Conservation (phyloP, 2,113 vertebrate genomes). For the Callorhinus ursinus region DNA sequence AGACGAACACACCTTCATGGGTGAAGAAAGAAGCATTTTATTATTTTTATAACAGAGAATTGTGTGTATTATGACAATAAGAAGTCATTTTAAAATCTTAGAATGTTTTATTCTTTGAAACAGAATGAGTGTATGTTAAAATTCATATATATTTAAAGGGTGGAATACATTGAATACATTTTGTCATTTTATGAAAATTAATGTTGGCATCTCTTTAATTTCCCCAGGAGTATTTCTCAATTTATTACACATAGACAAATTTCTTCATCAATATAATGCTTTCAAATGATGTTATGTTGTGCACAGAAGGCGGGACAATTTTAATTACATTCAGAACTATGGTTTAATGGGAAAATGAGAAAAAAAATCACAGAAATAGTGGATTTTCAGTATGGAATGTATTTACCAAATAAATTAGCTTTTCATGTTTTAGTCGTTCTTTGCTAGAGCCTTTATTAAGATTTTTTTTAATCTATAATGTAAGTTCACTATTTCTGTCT, state of each 20-base stretch:
- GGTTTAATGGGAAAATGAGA: neutral
- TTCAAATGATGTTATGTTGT: neutral
- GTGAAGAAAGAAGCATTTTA: neutral
- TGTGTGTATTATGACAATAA: slow-evolving; percentile 23
- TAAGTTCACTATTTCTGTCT: neutral
- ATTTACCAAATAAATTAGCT: neutral
- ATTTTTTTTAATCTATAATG: neutral
- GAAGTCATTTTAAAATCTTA: neutral
- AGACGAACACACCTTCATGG: neutral
- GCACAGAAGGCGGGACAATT: neutral
- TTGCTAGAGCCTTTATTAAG: neutral
- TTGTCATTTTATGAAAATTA: slow-evolving; percentile 11
- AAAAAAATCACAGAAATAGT: neutral
- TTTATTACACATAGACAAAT: neutral
- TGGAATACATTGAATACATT: neutral
- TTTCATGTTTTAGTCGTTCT: neutral
- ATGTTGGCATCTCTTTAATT: neutral
- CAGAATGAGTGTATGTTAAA: neutral
- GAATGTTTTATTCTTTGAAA: neutral
- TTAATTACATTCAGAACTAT: neutral
- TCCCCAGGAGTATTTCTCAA: neutral
- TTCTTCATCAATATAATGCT: neutral
- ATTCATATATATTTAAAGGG: neutral
- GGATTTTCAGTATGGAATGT: neutral
- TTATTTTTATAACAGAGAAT: neutral